Conservation (phyloP, 2,113 vertebrate genomes). For the Scomber japonicus region DNA sequence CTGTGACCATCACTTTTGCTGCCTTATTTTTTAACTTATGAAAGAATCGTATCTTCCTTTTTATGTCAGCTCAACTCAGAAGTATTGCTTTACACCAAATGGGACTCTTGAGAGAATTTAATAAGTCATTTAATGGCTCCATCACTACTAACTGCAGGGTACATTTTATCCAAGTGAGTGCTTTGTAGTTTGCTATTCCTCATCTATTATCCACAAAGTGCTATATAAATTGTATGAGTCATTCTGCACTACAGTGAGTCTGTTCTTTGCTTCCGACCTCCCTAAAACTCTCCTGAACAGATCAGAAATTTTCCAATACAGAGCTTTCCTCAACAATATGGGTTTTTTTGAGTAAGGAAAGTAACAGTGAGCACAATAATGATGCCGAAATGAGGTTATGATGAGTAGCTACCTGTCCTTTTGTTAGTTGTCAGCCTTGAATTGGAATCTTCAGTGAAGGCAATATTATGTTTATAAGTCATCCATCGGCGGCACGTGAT, state of each 20-base stretch:
- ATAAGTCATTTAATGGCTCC: conserved; percentile 76
- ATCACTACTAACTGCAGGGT: conserved; percentile 72
- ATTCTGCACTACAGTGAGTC: conserved; percentile 56
- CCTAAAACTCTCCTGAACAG: conserved; percentile 28
- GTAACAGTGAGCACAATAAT: neutral
- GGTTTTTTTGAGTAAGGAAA: neutral
- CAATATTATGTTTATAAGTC: neutral
- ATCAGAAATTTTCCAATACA: conserved; percentile 13
- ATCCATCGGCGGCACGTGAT: neutral
- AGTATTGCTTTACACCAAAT: conserved; percentile 64
- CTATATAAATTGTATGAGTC: conserved; percentile 72
- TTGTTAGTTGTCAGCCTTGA: neutral
- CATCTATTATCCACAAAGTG: conserved; percentile 74
- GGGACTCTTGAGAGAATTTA: conserved; percentile 68
- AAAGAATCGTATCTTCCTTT: conserved; percentile 49
- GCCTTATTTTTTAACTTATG: conserved; percentile 47
- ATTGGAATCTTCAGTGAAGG: neutral
- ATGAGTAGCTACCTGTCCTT: conserved; percentile 6
- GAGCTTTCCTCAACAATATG: conserved; percentile 11
- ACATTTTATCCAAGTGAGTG: conserved; percentile 73
- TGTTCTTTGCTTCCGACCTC: conserved; percentile 52
- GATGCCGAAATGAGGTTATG: conserved; percentile 6
- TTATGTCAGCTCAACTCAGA: conserved; percentile 53
- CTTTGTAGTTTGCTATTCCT: conserved; percentile 77
- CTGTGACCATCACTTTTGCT: conserved; percentile 13